phyloP scores from a whole-genome alignment of 2,113 vertebrate genomes.

The Plecturocebus donacophilus region DNA sequence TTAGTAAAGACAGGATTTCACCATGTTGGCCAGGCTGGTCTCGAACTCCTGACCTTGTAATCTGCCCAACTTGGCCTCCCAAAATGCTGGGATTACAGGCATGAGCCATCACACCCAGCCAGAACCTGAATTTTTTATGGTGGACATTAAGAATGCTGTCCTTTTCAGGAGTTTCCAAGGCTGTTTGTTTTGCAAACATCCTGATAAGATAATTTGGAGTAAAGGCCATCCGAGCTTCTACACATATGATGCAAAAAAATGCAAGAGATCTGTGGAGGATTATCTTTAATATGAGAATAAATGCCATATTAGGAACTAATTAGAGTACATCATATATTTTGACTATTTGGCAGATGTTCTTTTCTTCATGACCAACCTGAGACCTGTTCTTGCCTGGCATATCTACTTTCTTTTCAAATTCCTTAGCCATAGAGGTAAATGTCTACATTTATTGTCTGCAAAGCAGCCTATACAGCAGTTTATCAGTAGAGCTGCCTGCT shows the following conservation, averaged over 20 bases:
- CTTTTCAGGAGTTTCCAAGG: background rate
- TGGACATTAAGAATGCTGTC: background rate
- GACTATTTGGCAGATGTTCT: background rate
- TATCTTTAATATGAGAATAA: background rate
- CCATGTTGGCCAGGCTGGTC: too few species aligned
- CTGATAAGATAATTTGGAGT: background rate
- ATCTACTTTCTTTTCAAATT: background rate
- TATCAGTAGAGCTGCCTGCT: background rate
- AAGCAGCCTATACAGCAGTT: background rate
- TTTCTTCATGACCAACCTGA: background rate
- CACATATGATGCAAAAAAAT: background rate
- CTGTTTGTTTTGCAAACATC: background rate
- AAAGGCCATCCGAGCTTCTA: background rate
- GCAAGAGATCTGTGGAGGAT: background rate
- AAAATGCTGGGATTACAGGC: too few species aligned
- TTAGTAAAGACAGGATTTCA: too few species aligned
- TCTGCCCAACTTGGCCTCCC: too few species aligned
- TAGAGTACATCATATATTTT: background rate
- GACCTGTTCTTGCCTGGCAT: background rate
- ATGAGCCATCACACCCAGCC: too few species aligned
- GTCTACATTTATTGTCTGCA: background rate
- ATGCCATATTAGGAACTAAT: background rate
- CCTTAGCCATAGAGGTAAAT: background rate
- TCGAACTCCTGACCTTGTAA: too few species aligned
- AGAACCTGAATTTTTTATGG: background rate